Base-by-base conservation (phyloP, 1,140 invertebrate species). In the Argopecten irradians region DNA sequence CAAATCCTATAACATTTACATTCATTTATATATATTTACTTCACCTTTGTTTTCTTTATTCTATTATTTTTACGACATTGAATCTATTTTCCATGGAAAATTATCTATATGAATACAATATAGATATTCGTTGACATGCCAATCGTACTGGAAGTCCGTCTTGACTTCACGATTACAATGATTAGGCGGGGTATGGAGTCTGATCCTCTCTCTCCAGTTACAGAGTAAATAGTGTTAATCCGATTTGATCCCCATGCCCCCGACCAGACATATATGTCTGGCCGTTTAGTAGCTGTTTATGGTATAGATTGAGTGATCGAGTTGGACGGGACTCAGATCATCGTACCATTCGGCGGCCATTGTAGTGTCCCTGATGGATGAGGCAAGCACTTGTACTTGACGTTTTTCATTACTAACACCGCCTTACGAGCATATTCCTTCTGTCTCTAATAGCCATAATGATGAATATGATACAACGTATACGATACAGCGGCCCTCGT, bases 381-480 rank as follows among this genome's bases (percentile, higher is more conserved):
- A 71, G 55, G 55, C 1, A 3, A 71, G 55, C 55, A 71, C 55
- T 71, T n/a, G 55, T 11, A 71, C 55, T 71, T 71, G 55, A 28
- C 55, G 55, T 71, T 71, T 71, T 71, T 71, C 55, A 71, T 71
- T 71, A 71, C 55, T 71, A 71, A 71, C 55, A n/a, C 55, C 55
- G 55, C 55, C 55, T 71, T 71, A 71, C 55, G 55, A 71, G 55
- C 55, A 71, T 71, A 71, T 71, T 71, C 55, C 16, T 71, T 71
- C 55, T 71, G 55, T 71, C 55, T 28, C 55, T 71, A 71, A 71
- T 71, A 71, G 55, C 55, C n/a, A 28, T 71, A 71, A 71, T 71
- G 55, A 71, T 71, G 55, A 71, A 71, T 71, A 28, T 71, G 55
- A 71, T 71, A 71, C 55, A 71, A 71, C 55, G 11, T 71, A 71